phyloP scores from a whole-genome alignment of 2,797 vertebrate species.

The Threskiornis aethiopicus region DNA sequence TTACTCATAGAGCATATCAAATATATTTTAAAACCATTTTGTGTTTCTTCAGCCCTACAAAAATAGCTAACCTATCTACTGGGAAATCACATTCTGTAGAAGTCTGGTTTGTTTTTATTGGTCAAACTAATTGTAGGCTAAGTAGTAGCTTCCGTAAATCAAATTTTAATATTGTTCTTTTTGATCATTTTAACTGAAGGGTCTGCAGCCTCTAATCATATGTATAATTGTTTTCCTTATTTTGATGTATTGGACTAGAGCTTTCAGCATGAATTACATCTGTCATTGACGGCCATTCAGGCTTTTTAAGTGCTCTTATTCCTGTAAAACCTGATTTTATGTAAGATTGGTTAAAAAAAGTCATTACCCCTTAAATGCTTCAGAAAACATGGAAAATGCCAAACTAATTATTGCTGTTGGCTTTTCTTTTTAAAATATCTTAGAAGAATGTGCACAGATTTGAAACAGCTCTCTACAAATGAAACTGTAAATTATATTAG shows the following conservation, averaged over 20 bases:
- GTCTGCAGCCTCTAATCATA: constrained; percentile 36
- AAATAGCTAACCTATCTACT: constrained; percentile 52
- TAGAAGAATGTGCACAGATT: constrained; percentile 18
- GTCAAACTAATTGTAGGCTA: constrained; percentile 49
- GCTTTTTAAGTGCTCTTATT: background rate
- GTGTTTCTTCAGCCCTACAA: constrained; percentile 43
- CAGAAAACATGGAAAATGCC: constrained; percentile 50
- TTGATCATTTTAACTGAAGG: constrained; percentile 65
- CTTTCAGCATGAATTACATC: constrained; percentile 22
- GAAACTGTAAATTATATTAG: constrained; percentile 44
- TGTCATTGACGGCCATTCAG: background rate
- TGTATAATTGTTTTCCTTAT: constrained; percentile 12
- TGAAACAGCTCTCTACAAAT: constrained; percentile 21
- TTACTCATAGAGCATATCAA: background rate
- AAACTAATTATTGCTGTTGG: constrained; percentile 61
- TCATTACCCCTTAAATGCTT: constrained; percentile 22
- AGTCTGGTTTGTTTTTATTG: constrained; percentile 21
- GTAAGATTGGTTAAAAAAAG: constrained; percentile 4
- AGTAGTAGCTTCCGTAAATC: constrained; percentile 63
- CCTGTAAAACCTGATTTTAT: constrained; percentile 32
- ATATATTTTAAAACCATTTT: constrained; percentile 35
- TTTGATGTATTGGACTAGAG: constrained; percentile 18
- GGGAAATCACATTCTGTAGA: constrained; percentile 21
- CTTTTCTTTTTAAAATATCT: constrained; percentile 15
- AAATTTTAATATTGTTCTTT: constrained; percentile 68